Base-by-base conservation (phyloP, 2,888 invertebrate genomes). In the Thalpophila matura region DNA sequence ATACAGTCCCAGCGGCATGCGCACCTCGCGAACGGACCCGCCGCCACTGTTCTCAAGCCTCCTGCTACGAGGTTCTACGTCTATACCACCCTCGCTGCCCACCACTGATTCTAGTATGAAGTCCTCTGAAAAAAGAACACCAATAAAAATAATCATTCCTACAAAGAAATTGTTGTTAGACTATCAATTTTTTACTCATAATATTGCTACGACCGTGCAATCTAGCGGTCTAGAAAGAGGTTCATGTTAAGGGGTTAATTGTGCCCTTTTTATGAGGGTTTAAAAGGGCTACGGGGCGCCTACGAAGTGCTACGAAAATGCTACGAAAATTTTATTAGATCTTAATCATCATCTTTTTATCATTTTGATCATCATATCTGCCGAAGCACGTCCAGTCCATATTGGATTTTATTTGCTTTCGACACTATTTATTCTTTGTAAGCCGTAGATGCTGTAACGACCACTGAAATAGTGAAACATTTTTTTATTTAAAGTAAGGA, bases 71-170 rank as follows among this genome's bases (percentile, higher is more conserved):
- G 82, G 72, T 45, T 84, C 86, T 7, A 77, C 65, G 5, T 78
- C 91, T 86, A 92, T 72, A 4, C 80, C 84, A 14, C 71, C 82
- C 24, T 88, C 90, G 6, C 87, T 90, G 4, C 91, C 90, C 68
- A 96, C 94, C 79, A 97, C 96, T 31, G 96, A 96, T 87, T 97
- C 97, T 65, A 97, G 93, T 61, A 97, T 96, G 85, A 97, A 97
- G 89, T 97, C 96, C 90, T 97, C 97, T 97, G 94, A 27, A 92
- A n/a, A n/a, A n/a, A n/a, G n/a, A 85, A 47, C 12, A 12, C 29
- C 18, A 6, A 10, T 1, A 3, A 31, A 14, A 12, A n/a, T 7
- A 4, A n/a, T 33, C 6, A 14, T 31, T 12, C 2, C 2, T 29
- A n/a, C n/a, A n/a, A n/a, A n/a, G n/a, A n/a, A n/a, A n/a, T n/a